Percentiles rank a stretch among this genome's conserved stretches.
These are phyloP conservation scores for Tolmerus cingulatus DNA, from an alignment of 2,888 invertebrate species.

Conservation along the genomic window DNA sequence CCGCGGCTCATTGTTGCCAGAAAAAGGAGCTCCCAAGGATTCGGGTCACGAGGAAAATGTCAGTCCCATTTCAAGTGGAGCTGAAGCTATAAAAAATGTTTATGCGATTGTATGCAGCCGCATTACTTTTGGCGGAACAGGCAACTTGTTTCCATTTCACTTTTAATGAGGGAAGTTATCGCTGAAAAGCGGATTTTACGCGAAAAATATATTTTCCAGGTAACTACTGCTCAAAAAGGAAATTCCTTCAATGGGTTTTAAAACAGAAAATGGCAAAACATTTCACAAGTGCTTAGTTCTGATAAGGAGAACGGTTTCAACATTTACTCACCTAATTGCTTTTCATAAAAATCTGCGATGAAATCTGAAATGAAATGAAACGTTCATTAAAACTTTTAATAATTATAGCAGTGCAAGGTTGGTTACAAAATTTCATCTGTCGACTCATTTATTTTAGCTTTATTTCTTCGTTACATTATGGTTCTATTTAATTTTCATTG, in stretches of 20 bases:
- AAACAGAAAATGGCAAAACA: background rate
- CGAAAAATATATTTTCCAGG: background rate
- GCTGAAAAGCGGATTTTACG: background rate
- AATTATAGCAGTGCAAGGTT: background rate
- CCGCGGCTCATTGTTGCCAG: background rate
- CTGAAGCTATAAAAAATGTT: background rate
- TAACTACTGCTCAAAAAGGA: background rate
- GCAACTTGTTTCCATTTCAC: background rate
- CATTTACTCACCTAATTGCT: background rate
- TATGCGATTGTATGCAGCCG: background rate
- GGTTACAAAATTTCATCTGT: background rate
- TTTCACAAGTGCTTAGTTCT: background rate
- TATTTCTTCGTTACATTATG: too few relatives aligned
- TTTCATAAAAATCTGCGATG: background rate
- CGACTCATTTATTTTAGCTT: background rate
- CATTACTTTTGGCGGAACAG: background rate
- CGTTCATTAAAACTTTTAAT: background rate
- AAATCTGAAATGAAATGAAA: background rate
- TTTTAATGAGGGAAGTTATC: background rate
- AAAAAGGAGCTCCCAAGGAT: background rate
- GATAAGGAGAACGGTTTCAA: background rate
- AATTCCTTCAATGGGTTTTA: background rate
- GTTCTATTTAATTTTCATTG: too few relatives aligned
- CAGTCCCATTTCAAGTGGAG: background rate
- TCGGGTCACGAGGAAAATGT: background rate